A percentile compares a stretch with the other conserved stretches of the same genome.
These are phyloP conservation scores for Peromyscus attwateri DNA, from an alignment of 2,797 vertebrate species.

Conservation along the genomic window DNA sequence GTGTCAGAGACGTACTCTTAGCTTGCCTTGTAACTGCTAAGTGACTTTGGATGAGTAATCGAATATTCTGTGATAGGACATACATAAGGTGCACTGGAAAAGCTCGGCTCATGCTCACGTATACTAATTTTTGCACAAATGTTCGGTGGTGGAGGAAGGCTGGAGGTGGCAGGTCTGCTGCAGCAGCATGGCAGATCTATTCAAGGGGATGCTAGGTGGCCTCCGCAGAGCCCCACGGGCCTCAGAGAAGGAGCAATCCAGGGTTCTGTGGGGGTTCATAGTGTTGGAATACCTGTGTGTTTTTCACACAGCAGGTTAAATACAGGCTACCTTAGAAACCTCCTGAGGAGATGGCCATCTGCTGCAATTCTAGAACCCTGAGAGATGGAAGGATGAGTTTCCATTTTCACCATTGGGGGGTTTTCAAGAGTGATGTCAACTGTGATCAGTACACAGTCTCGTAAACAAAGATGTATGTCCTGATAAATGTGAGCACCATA, in stretches of 20 bases:
- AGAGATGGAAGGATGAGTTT: background rate
- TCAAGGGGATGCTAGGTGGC: background rate
- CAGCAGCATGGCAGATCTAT: background rate
- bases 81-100: background rate
- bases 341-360: background rate
- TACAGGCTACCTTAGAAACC: background rate
- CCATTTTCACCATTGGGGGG: background rate
- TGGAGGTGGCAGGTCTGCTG: background rate
- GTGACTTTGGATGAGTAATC: background rate
- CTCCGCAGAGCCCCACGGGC: background rate
- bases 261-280: accelerated
- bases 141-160: background rate
- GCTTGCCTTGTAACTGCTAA: background rate
- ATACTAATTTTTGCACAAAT: background rate
- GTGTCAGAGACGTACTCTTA: background rate
- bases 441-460: background rate
- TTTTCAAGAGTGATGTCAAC: background rate
- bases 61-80: background rate
- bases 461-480: background rate
- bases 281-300: background rate
- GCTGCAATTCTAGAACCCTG: background rate
- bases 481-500: background rate
- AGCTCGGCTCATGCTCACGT: background rate
- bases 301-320: background rate
- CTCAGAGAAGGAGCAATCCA: background rate